These are phyloP conservation scores for Chaenodraco wilsoni DNA, from an alignment of 2,797 vertebrate species.

Conservation along the genomic window DNA sequence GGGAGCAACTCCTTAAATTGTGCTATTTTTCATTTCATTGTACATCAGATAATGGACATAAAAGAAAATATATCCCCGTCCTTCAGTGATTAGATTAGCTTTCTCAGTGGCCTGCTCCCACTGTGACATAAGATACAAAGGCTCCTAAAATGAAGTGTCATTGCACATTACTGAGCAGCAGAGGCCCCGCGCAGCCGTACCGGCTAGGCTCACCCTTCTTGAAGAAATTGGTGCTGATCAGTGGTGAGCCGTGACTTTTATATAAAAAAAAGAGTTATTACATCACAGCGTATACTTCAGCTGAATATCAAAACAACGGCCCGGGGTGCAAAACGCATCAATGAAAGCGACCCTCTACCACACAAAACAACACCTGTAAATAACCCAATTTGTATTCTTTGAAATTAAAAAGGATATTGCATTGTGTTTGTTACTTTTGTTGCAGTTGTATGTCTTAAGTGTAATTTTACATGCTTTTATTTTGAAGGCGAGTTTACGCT, in stretches of 20 bases:
- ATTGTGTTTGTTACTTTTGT: too few species aligned
- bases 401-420: too few species aligned
- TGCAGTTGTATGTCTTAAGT: too few species aligned
- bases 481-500: too few species aligned
- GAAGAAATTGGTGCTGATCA: constrained; percentile 88
- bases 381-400: too few species aligned
- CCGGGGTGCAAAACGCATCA: too few species aligned
- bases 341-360: too few species aligned
- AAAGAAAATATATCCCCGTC: constrained; percentile 79
- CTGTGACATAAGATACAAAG: constrained; percentile 74
- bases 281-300: too few species aligned
- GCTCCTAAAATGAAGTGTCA: constrained; percentile 94
- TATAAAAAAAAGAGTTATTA: too few species aligned
- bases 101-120: constrained; percentile 40
- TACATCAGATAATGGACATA: constrained; percentile 31
- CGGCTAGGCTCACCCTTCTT: constrained; percentile 84
- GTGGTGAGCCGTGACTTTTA: constrained; percentile 43
- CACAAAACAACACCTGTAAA: too few species aligned
- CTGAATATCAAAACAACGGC: too few species aligned
- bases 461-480: too few species aligned
- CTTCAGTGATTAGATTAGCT: constrained; percentile 81
- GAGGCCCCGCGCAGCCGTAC: constrained; percentile 82
- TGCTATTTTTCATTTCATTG: constrained; percentile 48
- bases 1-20: constrained; percentile 19
- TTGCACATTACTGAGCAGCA: constrained; percentile 89